These are phyloP conservation scores for Streblospio benedicti DNA, from an alignment of 1,140 invertebrate genomes.

Conservation along the genomic window DNA sequence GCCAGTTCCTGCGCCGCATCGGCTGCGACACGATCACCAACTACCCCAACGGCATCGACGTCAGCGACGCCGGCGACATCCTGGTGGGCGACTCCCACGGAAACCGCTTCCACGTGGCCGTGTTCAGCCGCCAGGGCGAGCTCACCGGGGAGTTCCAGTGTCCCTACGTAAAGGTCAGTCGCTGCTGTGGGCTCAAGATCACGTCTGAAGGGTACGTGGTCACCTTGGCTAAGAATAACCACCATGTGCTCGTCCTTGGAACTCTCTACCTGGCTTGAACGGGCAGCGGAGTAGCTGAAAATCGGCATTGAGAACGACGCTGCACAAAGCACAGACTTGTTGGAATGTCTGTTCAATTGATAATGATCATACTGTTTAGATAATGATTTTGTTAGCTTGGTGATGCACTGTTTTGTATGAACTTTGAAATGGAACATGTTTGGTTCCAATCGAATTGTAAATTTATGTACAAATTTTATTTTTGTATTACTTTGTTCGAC, in stretches of 20 bases:
- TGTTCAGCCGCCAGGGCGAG: slow-evolving; percentile 73
- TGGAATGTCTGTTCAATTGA: no score
- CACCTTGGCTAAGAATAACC: slow-evolving; percentile 95
- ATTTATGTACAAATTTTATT: no score
- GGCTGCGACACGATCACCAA: slow-evolving; percentile 90
- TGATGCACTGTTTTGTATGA: no score
- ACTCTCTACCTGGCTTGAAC: slow-evolving; percentile 54
- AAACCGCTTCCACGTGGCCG: slow-evolving; percentile 91
- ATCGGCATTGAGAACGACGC: no score
- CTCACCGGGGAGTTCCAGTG: slow-evolving; percentile 90
- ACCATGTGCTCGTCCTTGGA: slow-evolving; percentile 91
- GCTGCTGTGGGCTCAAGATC: slow-evolving; percentile 93
- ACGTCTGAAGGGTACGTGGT: slow-evolving; percentile 93
- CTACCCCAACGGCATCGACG: slow-evolving; percentile 95
- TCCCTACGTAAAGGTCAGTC: slow-evolving; percentile 91
- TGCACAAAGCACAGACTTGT: no score
- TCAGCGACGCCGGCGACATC: slow-evolving; percentile 89
- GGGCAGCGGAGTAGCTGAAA: no score
- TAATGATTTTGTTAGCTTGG: no score
- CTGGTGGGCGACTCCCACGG: slow-evolving; percentile 94
- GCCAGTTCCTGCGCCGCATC: slow-evolving; percentile 80
- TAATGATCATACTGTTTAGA: no score
- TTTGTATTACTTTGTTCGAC: no score
- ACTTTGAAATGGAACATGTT: no score
- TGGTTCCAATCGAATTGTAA: no score